Percentiles rank a stretch among this genome's conserved stretches.
Evolutionary conservation across 2,888 invertebrate species (phyloP).

Genomic region (Leptopilina syphax): DNA sequence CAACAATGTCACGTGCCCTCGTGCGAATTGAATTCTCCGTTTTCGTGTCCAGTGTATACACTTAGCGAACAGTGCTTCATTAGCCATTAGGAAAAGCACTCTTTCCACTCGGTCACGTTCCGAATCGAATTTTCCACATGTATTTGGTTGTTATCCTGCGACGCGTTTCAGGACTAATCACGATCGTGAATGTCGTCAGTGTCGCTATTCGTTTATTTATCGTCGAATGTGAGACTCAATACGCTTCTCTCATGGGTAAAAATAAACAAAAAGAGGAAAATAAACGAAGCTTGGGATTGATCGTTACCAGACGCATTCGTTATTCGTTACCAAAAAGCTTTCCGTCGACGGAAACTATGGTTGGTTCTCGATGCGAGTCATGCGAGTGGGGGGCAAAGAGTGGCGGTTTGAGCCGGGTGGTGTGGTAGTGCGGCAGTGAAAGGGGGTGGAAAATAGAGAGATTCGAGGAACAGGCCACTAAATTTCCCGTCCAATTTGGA

Average conservation of each 20-base stretch:
- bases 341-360: constrained; percentile 28
- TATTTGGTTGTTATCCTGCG: constrained; percentile 20
- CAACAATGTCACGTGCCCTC: constrained; percentile 28
- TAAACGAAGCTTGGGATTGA: constrained; percentile 26
- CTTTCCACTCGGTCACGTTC: not conserved
- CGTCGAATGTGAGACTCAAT: constrained; percentile 4
- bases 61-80: constrained; percentile 4
- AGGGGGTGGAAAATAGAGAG: constrained; percentile 25
- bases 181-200: constrained; percentile 3
- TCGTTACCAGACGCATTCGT: constrained; percentile 4
- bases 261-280: not conserved
- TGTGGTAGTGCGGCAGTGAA: not conserved
- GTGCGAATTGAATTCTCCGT: constrained; percentile 20
- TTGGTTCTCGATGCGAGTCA: not conserved
- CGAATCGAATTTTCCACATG: constrained; percentile 28
- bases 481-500: constrained; percentile 75
- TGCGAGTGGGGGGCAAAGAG: constrained; percentile 32
- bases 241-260: not conserved
- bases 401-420: not conserved
- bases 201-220: constrained; percentile 17
- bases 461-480: constrained; percentile 69
- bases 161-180: constrained; percentile 24
- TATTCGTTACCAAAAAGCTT: constrained; percentile 34
- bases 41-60: not conserved
- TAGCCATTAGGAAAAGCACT: constrained; percentile 15